These are phyloP conservation scores for Camponotus vicinus DNA, from an alignment of 1,140 invertebrate genomes.

Conservation along the genomic window DNA sequence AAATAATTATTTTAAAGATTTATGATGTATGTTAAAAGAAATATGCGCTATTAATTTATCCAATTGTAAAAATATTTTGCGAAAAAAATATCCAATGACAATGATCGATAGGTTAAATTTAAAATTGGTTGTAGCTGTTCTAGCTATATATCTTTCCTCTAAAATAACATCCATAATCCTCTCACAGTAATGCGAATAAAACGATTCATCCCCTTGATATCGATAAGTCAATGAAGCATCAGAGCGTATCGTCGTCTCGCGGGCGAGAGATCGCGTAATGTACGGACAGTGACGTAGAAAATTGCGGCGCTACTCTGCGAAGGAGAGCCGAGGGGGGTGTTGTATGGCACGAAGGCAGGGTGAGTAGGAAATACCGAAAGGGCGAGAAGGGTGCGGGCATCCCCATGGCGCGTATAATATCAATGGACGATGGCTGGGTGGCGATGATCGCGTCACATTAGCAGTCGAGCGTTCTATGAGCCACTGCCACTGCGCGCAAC, in stretches of 20 bases:
- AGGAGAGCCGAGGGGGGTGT: conserved; percentile 21
- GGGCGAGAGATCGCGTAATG: conserved; percentile 56
- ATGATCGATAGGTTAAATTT: neutral
- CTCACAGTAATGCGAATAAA: conserved; percentile 33
- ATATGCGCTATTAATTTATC: neutral
- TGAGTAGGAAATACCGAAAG: conserved; percentile 66
- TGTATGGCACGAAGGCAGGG: conserved; percentile 2
- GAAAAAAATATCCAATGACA: neutral
- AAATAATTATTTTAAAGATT: neutral
- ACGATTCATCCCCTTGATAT: conserved; percentile 27
- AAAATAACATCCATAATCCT: conserved; percentile 6
- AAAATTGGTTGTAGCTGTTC: neutral
- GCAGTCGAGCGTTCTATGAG: conserved; percentile 84
- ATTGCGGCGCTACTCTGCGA: conserved; percentile 34
- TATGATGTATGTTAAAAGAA: neutral
- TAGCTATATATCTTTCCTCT: neutral
- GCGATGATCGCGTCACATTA: conserved; percentile 85
- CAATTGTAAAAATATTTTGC: neutral
- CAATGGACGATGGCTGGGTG: conserved; percentile 80
- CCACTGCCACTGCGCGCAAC: conserved; percentile 77
- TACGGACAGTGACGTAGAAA: conserved; percentile 59
- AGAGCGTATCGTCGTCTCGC: conserved; percentile 43
- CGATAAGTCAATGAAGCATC: conserved; percentile 58
- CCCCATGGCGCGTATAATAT: conserved; percentile 75
- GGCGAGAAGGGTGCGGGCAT: conserved; percentile 57